These are phyloP conservation scores for Athalia circularis DNA, from an alignment of 2,888 invertebrate genomes.

Conservation along the genomic window DNA sequence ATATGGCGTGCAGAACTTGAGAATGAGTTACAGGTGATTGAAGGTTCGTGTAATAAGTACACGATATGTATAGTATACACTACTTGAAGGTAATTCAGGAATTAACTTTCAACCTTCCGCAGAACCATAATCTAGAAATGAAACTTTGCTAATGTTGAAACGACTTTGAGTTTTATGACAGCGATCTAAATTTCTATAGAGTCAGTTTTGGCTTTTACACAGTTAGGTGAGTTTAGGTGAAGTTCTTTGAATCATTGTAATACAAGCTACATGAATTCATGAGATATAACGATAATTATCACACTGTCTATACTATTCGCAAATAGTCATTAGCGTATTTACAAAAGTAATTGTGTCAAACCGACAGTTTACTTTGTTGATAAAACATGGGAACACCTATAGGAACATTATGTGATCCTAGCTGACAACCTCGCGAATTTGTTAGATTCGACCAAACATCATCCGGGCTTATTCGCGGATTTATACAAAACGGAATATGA, in stretches of 20 bases:
- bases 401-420: conserved; percentile 20
- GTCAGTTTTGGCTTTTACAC: not conserved
- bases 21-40: conserved; percentile 39
- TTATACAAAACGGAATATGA: conserved; percentile 28
- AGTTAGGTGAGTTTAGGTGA: not conserved
- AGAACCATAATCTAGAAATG: conserved; percentile 11
- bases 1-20: conserved; percentile 43
- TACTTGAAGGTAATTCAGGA: conserved; percentile 27
- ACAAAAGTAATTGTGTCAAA: conserved; percentile 35
- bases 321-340: conserved; percentile 41
- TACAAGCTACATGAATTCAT: conserved; percentile 5
- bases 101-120: conserved; percentile 29
- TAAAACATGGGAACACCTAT: conserved; percentile 13
- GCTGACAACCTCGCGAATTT: conserved; percentile 18
- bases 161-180: not conserved
- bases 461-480: conserved; percentile 15
- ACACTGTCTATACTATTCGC: conserved; percentile 15
- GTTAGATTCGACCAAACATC: not conserved
- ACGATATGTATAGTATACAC: conserved; percentile 9
- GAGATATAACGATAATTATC: conserved; percentile 19
- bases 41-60: not conserved
- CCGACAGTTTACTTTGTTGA: conserved; percentile 16
- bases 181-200: not conserved
- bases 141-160: conserved; percentile 28
- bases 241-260: not conserved